phyloP scores from a whole-genome alignment of 2,797 vertebrate species.

The Macropodus opercularis region DNA sequence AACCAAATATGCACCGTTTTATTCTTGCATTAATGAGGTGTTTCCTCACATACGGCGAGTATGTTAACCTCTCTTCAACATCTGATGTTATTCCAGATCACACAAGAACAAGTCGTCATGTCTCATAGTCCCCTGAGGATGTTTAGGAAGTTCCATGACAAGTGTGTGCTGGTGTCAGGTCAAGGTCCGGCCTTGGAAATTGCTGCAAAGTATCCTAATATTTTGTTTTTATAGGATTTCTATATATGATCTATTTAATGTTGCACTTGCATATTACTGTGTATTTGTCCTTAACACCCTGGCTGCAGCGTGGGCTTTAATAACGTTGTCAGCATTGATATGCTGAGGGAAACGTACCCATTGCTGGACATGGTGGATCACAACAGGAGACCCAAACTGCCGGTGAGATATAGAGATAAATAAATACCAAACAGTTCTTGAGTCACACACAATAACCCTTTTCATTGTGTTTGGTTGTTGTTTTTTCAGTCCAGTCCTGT shows the following conservation, averaged over 20 bases:
- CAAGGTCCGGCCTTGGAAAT: slow-evolving; percentile 93
- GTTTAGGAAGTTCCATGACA: slow-evolving; percentile 90
- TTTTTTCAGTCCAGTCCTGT: slow-evolving; percentile 82
- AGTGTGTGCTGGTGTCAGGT: slow-evolving; percentile 91
- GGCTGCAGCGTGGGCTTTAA: slow-evolving; percentile 87
- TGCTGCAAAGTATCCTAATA: slow-evolving; percentile 88
- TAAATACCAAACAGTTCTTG: not conserved
- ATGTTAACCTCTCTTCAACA: slow-evolving; percentile 11
- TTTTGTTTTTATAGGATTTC: not conserved
- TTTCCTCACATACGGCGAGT: not conserved
- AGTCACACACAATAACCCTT: not conserved
- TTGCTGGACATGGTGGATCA: slow-evolving; percentile 92
- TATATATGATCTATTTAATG: not conserved
- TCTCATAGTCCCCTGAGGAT: slow-evolving; percentile 93
- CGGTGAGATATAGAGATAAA: slow-evolving; percentile 69
- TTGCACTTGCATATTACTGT: not conserved
- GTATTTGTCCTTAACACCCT: slow-evolving; percentile 39
- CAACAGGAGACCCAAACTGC: slow-evolving; percentile 86
- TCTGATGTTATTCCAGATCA: slow-evolving; percentile 79
- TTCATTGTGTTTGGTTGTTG: slow-evolving; percentile 35
- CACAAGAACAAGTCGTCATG: slow-evolving; percentile 92
- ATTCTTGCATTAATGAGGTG: slow-evolving; percentile 1
- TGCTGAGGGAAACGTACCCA: slow-evolving; percentile 87
- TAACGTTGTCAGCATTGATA: slow-evolving; percentile 88
- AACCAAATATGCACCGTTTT: not conserved